Percentiles rank a stretch among this genome's conserved stretches.
Conservation (phyloP, 2,797 vertebrate genomes). For the Eurystomus glaucurus region DNA sequence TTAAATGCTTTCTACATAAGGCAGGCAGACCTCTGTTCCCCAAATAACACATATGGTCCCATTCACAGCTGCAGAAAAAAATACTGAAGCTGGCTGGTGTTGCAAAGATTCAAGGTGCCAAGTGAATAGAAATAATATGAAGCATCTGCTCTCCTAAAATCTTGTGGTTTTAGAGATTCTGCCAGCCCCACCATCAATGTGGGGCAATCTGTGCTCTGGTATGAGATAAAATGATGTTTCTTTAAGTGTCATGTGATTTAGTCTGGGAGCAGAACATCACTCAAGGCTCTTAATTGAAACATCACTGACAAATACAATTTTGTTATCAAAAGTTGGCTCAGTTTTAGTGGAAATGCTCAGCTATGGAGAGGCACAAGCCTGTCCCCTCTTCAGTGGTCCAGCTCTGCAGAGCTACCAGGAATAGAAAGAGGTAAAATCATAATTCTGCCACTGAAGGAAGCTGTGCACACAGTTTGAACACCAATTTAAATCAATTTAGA, state of each 20-base stretch:
- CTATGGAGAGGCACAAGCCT: neutral
- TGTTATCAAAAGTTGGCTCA: neutral
- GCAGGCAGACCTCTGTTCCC: neutral
- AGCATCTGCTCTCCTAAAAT: neutral
- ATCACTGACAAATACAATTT: neutral
- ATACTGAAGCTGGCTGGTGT: neutral
- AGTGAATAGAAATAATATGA: neutral
- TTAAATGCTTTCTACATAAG: neutral
- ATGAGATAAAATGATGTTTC: neutral
- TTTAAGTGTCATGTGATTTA: neutral
- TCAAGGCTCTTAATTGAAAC: neutral
- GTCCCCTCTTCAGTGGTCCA: neutral
- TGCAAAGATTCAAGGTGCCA: neutral
- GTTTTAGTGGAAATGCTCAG: neutral
- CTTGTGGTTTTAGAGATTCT: neutral
- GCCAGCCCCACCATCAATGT: neutral
- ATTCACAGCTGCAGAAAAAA: neutral
- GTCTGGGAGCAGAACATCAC: neutral
- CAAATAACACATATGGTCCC: neutral
- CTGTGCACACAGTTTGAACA: neutral
- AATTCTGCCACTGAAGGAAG: neutral
- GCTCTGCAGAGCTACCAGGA: neutral
- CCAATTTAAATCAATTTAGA: slow-evolving; percentile 30
- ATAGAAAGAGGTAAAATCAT: neutral
- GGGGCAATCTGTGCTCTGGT: neutral